A percentile compares a stretch with the other conserved stretches of the same genome.
phyloP scores from a whole-genome alignment of 1,140 invertebrate genomes.

The Gonatopus flavifemur region DNA sequence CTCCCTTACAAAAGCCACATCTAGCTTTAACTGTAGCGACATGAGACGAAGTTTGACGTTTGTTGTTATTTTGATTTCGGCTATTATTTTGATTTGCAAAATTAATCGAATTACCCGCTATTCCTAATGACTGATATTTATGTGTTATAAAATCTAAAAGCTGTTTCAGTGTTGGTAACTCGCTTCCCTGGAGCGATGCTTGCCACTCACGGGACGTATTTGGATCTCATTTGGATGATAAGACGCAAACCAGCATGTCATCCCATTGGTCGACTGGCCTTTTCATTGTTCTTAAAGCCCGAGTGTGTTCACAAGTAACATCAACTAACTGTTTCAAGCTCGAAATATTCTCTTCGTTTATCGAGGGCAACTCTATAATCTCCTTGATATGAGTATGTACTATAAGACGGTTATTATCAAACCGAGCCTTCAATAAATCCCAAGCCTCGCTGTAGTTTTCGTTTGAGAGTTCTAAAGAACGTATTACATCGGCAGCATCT shows the following conservation, averaged over 20 bases:
- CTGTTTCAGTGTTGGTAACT: not conserved
- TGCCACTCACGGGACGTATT: constrained; percentile 35
- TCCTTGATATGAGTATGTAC: constrained; percentile 35
- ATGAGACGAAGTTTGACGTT: too few species aligned
- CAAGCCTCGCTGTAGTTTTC: constrained; percentile 38
- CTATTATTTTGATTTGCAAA: too few species aligned
- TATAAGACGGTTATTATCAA: constrained; percentile 32
- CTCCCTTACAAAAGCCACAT: too few species aligned
- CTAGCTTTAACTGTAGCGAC: too few species aligned
- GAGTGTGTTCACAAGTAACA: constrained; percentile 31
- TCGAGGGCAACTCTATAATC: constrained; percentile 26
- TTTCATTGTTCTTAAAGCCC: constrained; percentile 31
- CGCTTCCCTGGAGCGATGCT: not conserved
- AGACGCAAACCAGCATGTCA: constrained; percentile 32
- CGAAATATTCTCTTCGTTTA: constrained; percentile 21
- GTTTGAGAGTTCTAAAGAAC: constrained; percentile 25
- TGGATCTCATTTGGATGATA: constrained; percentile 30
- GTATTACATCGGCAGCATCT: constrained; percentile 25
- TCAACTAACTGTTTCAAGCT: constrained; percentile 38
- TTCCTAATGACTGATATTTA: too few species aligned
- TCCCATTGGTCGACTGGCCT: constrained; percentile 37
- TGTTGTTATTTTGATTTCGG: too few species aligned
- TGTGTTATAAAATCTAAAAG: not conserved
- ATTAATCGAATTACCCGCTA: too few species aligned
- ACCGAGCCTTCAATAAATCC: constrained; percentile 26